These are phyloP conservation scores for Whitmania pigra DNA, from an alignment of 1,140 invertebrate species.

Conservation along the genomic window DNA sequence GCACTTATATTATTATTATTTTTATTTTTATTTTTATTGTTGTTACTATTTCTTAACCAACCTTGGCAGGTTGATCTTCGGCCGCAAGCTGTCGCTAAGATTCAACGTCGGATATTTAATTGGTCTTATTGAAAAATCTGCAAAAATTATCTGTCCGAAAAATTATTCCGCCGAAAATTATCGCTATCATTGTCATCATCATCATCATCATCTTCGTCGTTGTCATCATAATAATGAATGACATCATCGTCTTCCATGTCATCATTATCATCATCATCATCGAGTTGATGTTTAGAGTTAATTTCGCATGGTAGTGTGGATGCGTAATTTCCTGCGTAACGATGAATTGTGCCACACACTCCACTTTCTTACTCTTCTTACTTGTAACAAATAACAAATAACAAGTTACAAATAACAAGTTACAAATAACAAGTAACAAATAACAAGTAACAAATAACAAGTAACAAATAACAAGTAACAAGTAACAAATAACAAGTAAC, in stretches of 20 bases:
- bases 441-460: no score
- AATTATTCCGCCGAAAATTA: not conserved
- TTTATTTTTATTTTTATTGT: no score
- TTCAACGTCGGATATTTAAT: not conserved
- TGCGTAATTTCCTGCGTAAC: not conserved
- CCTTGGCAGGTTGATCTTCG: no score
- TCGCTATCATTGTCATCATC: slow-evolving; percentile 3
- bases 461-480: no score
- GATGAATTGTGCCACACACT: not conserved
- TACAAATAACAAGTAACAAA: no score
- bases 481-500: no score
- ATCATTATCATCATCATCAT: not conserved
- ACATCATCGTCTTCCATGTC: not conserved
- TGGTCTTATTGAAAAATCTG: not conserved
- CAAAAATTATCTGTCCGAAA: not conserved
- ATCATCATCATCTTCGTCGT: slow-evolving; percentile 2
- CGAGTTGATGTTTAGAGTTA: not conserved
- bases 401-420: no score
- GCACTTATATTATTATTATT: no score
- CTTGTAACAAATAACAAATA: no score
- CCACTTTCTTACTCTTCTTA: not conserved
- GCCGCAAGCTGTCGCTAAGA: no score
- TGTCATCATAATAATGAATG: no score
- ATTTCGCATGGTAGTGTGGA: not conserved
- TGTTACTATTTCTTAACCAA: no score